These are phyloP conservation scores for Aspidapion aeneum DNA, from an alignment of 2,888 invertebrate genomes.

Conservation along the genomic window DNA sequence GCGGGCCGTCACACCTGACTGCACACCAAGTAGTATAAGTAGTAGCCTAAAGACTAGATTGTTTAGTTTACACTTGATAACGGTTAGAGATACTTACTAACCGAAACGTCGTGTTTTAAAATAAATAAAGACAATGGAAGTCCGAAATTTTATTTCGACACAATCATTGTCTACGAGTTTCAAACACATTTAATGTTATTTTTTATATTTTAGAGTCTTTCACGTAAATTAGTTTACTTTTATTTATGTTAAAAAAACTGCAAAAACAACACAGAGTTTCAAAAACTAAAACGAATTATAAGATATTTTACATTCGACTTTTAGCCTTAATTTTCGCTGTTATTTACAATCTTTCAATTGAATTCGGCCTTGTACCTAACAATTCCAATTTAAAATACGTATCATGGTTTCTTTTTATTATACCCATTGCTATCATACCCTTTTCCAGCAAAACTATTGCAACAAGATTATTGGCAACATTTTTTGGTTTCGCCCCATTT, in stretches of 20 bases:
- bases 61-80: too few species aligned
- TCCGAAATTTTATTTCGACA: too few species aligned
- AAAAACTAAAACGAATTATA: slow-evolving; percentile 19
- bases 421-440: slow-evolving; percentile 34
- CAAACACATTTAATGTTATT: slow-evolving; percentile 32
- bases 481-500: slow-evolving; percentile 36
- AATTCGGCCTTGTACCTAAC: slow-evolving; percentile 27
- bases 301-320: slow-evolving; percentile 29
- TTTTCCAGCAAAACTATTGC: slow-evolving; percentile 31
- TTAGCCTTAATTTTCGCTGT: slow-evolving; percentile 25
- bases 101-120: too few species aligned
- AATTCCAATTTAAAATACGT: slow-evolving; percentile 32
- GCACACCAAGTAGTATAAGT: too few species aligned
- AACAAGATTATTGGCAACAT: slow-evolving; percentile 31
- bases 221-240: slow-evolving; percentile 29
- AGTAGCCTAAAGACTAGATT: too few species aligned
- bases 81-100: too few species aligned
- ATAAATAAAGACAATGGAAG: too few species aligned
- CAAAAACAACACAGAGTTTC: slow-evolving; percentile 22
- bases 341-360: slow-evolving; percentile 28
- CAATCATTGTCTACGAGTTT: too few species aligned
- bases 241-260: slow-evolving; percentile 25
- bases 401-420: slow-evolving; percentile 33
- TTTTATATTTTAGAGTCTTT: slow-evolving; percentile 27
- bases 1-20: too few species aligned